A percentile compares a stretch with the other conserved stretches of the same genome.
phyloP scores from a whole-genome alignment of 2,113 vertebrate species.

The Myotis yumanensis region DNA sequence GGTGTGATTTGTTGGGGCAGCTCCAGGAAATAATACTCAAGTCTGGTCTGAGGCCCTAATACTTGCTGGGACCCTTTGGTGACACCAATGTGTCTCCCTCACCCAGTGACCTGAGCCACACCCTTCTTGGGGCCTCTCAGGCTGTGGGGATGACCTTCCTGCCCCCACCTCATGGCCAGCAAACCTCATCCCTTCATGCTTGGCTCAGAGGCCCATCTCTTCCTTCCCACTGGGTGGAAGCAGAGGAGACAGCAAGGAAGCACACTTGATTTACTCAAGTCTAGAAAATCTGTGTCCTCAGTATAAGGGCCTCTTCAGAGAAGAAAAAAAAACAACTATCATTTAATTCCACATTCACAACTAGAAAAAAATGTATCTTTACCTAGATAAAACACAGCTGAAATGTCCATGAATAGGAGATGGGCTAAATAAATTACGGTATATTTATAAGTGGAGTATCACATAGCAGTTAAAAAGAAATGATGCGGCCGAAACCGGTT shows the following conservation, averaged over 20 bases:
- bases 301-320: neutral
- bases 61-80: neutral
- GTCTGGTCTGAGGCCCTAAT: neutral
- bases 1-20: neutral
- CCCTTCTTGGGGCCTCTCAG: neutral
- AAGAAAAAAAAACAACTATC: neutral
- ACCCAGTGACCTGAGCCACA: neutral
- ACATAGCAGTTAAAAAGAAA: neutral
- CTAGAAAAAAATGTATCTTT: neutral
- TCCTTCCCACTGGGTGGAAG: neutral
- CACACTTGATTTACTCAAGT: neutral
- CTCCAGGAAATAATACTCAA: neutral
- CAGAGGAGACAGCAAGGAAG: neutral
- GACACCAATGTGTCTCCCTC: neutral
- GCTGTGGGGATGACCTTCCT: neutral
- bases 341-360: neutral
- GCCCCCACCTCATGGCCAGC: rapidly evolving
- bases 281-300: neutral
- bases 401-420: neutral
- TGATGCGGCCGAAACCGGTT: too few species aligned
- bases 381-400: neutral
- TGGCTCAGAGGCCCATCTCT: neutral
- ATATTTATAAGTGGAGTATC: neutral
- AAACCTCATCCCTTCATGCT: neutral
- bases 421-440: neutral